These are phyloP conservation scores for Caenorhabditis inopinata DNA, from an alignment of 1,140 invertebrate genomes.

Conservation along the genomic window DNA sequence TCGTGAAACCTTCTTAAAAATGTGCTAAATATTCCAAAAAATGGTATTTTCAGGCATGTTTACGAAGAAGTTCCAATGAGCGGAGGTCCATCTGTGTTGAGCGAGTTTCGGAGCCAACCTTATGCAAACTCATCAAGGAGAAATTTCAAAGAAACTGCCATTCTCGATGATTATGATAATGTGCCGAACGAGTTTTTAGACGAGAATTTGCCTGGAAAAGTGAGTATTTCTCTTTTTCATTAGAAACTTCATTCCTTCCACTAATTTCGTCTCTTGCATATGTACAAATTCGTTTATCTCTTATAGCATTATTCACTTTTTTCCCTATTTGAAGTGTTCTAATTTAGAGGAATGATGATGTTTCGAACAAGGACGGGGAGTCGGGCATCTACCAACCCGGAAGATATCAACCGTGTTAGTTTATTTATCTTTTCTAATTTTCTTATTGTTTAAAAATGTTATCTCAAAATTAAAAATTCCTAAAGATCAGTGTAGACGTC, in stretches of 20 bases:
- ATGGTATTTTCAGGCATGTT: background rate
- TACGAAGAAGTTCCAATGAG: slow-evolving; percentile 22
- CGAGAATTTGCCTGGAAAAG: background rate
- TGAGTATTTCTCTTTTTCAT: no score
- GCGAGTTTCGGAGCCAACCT: background rate
- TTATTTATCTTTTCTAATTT: background rate
- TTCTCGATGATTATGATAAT: slow-evolving; percentile 14
- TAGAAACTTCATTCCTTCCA: no score
- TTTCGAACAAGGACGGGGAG: background rate
- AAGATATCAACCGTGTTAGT: slow-evolving; percentile 19
- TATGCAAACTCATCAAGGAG: background rate
- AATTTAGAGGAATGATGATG: background rate
- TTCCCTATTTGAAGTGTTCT: background rate
- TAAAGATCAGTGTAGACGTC: no score
- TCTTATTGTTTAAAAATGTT: no score
- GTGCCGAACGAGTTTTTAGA: slow-evolving; percentile 19
- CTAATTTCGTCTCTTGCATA: no score
- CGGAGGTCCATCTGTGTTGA: background rate
- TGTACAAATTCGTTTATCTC: background rate
- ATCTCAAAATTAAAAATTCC: no score
- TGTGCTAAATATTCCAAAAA: background rate
- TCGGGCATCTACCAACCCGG: slow-evolving; percentile 2
- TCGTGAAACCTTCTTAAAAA: background rate
- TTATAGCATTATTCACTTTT: background rate
- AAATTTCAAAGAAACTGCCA: background rate